Evolutionary conservation across 2,797 vertebrate genomes (phyloP).

Genomic region (Cynodonichthys magdalenae): DNA sequence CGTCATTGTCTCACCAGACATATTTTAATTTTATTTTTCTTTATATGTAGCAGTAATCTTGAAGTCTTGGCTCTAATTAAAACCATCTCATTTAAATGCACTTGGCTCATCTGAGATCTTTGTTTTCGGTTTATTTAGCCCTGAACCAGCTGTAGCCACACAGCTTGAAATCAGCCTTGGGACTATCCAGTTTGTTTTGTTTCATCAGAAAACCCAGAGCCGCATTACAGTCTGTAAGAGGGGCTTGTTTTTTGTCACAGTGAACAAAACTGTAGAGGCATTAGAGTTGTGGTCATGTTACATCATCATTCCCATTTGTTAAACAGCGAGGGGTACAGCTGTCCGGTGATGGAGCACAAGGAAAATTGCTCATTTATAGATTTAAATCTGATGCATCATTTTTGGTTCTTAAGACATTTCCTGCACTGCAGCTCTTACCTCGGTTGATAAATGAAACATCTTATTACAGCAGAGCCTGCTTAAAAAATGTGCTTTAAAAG

Average conservation of each 20-base stretch:
- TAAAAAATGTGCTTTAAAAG: background rate
- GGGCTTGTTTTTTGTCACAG: slow-evolving; percentile 8
- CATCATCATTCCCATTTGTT: slow-evolving; percentile 21
- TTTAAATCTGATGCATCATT: background rate
- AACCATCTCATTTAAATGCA: slow-evolving; percentile 41
- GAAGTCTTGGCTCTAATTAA: slow-evolving; percentile 20
- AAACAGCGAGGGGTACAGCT: slow-evolving; percentile 6
- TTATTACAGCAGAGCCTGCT: background rate
- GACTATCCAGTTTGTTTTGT: slow-evolving; percentile 51
- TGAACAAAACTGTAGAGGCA: slow-evolving; percentile 37
- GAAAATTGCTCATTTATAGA: background rate
- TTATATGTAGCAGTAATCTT: slow-evolving; percentile 21
- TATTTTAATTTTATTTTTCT: too few relatives aligned
- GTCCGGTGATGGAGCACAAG: slow-evolving; percentile 7
- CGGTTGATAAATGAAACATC: background rate
- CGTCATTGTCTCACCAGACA: slow-evolving; percentile 14
- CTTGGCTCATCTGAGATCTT: slow-evolving; percentile 40
- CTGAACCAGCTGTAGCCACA: slow-evolving; percentile 20
- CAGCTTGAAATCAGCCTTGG: slow-evolving; percentile 42
- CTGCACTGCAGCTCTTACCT: background rate
- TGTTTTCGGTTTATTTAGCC: slow-evolving; percentile 37
- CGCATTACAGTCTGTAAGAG: slow-evolving; percentile 43
- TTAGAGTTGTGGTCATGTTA: slow-evolving; percentile 18
- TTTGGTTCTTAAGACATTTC: background rate
- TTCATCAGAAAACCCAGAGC: slow-evolving; percentile 39